Conservation (phyloP, 2,797 vertebrate species). For the Lateolabrax maculatus region DNA sequence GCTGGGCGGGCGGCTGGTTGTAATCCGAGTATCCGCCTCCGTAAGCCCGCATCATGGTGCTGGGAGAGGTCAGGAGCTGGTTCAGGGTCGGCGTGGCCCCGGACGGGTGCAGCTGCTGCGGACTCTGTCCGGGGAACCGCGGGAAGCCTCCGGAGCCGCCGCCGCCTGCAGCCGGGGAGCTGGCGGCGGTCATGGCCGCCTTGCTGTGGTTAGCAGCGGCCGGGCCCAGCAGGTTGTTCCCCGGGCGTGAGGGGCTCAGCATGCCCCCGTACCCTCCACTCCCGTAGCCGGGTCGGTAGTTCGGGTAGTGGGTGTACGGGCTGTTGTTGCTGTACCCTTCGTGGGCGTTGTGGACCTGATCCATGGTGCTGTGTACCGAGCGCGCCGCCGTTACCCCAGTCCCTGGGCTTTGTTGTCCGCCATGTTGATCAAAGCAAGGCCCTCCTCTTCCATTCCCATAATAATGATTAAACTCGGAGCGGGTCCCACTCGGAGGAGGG, state of each 20-base stretch:
- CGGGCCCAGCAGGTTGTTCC: constrained; percentile 83
- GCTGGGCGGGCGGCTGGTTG: constrained; percentile 82
- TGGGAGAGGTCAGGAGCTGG: constrained; percentile 93
- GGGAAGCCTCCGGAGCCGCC: constrained; percentile 85
- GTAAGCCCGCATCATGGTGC: constrained; percentile 93
- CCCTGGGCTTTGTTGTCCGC: constrained; percentile 98
- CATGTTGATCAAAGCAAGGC: constrained; percentile 98
- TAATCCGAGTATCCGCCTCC: constrained; percentile 90
- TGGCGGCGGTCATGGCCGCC: constrained; percentile 82
- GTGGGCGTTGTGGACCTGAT: constrained; percentile 93
- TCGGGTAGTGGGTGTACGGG: constrained; percentile 92
- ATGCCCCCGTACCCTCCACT: constrained; percentile 87
- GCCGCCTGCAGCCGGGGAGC: constrained; percentile 76
- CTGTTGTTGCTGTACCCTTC: constrained; percentile 90
- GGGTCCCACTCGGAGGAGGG: constrained; percentile 84
- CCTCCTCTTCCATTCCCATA: constrained; percentile 92
- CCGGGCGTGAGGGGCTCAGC: constrained; percentile 90
- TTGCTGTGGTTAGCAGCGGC: constrained; percentile 84
- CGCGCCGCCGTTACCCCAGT: constrained; percentile 88
- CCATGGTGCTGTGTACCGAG: constrained; percentile 87
- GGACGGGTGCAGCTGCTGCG: constrained; percentile 90
- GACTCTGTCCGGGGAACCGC: constrained; percentile 81
- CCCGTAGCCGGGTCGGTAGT: constrained; percentile 89
- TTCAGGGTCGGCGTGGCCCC: constrained; percentile 95
- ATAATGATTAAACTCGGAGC: constrained; percentile 90